Evolutionary conservation across 2,797 vertebrate genomes (phyloP), one percentile per base, ranked within the genome.

Genomic region (Neopelma chrysocephalum): DNA sequence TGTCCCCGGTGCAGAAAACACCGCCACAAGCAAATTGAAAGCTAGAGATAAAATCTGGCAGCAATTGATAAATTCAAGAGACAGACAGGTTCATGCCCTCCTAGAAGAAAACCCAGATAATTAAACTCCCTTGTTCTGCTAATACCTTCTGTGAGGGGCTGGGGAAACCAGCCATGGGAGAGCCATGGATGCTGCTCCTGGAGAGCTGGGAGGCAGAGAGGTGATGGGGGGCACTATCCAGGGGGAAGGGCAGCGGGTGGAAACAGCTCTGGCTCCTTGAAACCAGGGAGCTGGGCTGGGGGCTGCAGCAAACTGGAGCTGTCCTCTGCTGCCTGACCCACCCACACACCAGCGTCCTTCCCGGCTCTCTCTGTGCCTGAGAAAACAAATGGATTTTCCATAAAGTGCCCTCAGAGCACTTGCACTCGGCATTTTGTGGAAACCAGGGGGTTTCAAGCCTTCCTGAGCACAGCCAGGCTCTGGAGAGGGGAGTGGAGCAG

Each of bases 31-130:
- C 89, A 93, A 94, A 96, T 75, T 73, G 92, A 87, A 91, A 93
- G 75, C 53, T 11, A 26, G 80, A 95, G 93, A 93, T 93, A 86
- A 95, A 94, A 91, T 89, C 95, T 75, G 42, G 36, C 45, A 9
- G 86, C 68, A 23, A 88, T 31, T 82, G 92, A 91, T 93, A 93
- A 94, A 97, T 91, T 92, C 84, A 69, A 43, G 40, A 7, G 81
- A 84, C 42, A 92, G 84, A 82, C 82, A 80, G 88, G 88, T 96
- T 95, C 93, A 50, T 95, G 93, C 81, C 93, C 91, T 96, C 62
- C 83, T 86, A 16, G 85, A 70, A 94, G 75, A 92, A 91, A 90
- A 68, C 64, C 80, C 94, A 85, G 92, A 77, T 94, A 95, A 97
- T 96, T 94, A 95, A 94, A 96, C 83, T 79, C 58, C 78, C 87